Evolutionary conservation across 2,888 invertebrate species (phyloP).

Genomic region (Lasioglossum marginatum): DNA sequence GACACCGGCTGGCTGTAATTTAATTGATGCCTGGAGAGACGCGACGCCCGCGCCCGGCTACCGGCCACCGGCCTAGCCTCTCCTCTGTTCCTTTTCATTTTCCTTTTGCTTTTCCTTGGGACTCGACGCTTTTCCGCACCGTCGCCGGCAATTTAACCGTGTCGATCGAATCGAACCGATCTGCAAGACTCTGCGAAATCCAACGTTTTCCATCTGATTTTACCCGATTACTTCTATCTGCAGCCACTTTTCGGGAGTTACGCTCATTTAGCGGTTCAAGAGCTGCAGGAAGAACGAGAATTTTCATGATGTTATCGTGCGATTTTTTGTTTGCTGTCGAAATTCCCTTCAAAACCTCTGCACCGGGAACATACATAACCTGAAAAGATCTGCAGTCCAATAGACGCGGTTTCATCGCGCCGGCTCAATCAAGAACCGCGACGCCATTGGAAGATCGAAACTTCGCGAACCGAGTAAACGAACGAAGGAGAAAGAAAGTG

Average conservation of each 20-base stretch:
- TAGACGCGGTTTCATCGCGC: background rate
- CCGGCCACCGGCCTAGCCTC: background rate
- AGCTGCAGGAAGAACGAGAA: too few species aligned
- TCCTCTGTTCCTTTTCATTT: background rate
- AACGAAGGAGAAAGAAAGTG: too few species aligned
- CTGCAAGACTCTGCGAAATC: background rate
- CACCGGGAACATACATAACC: background rate
- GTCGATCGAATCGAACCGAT: background rate
- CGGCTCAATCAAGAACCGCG: background rate
- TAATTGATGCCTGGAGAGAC: conserved; percentile 38
- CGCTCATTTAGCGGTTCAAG: too few species aligned
- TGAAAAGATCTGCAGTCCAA: background rate
- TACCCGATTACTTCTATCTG: too few species aligned
- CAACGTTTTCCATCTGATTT: background rate
- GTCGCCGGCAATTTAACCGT: background rate
- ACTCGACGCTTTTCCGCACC: background rate
- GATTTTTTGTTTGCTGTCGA: too few species aligned
- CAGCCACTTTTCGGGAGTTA: too few species aligned
- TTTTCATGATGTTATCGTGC: too few species aligned
- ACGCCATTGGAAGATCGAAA: background rate
- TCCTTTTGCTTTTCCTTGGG: background rate
- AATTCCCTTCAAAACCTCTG: background rate
- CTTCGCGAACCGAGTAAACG: background rate
- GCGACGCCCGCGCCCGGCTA: background rate
- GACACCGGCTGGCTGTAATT: conserved; percentile 30